Evolutionary conservation across 2,797 vertebrate species (phyloP), one percentile per base, ranked within the genome.

Genomic region (Muraenolepis orangiensis): DNA sequence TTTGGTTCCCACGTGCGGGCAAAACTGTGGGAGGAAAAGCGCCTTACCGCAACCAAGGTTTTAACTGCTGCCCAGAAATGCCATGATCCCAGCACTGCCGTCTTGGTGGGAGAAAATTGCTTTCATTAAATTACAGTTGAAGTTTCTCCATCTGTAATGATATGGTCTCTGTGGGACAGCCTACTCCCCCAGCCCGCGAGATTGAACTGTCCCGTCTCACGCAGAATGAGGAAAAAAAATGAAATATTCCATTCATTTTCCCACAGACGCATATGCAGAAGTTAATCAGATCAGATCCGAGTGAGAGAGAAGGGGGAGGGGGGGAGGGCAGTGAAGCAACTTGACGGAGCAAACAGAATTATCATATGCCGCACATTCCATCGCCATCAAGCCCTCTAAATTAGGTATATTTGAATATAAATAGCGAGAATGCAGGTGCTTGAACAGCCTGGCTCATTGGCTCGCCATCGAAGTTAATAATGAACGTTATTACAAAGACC

Each of bases 71-170:
- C 23, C 10, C 57, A 64, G 57, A 64, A 64, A 64, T 11, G n/a
- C 57, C 23, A 11, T 64, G 23, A 64, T 64, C 57, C 57, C 1
- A 12, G 57, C 57, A 13, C 57, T 64, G 57, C 26, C 57, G 57
- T 64, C 42, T 80, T 69, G 30, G 66, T 66, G 29, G 34, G n/a
- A 73, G n/a, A 81, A 86, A 89, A 88, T 82, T 7, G 26, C 76
- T 89, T 90, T 89, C 84, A 90, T 91, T 89, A 89, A 87, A 90
- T 91, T 82, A 87, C 73, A 79, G 57, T 74, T 78, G 78, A 85
- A 81, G 82, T 87, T 85, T 86, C 78, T 85, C 80, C 80, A 86
- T 89, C 84, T 74, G 74, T 72, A 82, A 77, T 80, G 83, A 90
- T 89, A 86, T 88, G 86, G 74, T 78, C 85, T 83, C 72, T 12